Percentiles rank a stretch among this genome's conserved stretches.
These are phyloP conservation scores for Monoplex corrugatus DNA, from an alignment of 2,888 invertebrate species.

Conservation along the genomic window DNA sequence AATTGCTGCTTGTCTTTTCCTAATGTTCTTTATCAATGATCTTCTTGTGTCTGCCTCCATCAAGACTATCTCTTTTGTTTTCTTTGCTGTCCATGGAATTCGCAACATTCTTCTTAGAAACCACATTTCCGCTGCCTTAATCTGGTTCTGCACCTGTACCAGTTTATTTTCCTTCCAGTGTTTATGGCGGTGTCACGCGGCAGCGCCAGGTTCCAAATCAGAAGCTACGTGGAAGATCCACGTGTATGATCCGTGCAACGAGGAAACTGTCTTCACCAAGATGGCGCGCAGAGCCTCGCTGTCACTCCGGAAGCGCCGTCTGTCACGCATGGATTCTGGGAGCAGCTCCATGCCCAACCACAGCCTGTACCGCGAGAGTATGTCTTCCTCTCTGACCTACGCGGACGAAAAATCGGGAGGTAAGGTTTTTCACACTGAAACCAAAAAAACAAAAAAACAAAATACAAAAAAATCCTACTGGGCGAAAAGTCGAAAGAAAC, in stretches of 20 bases:
- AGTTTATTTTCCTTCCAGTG: too few species aligned
- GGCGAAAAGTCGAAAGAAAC: too few species aligned
- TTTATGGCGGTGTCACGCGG: conserved; percentile 90
- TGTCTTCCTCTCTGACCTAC: conserved; percentile 67
- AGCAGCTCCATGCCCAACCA: conserved; percentile 50
- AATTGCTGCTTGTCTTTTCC: too few species aligned
- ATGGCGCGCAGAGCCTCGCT: conserved; percentile 73
- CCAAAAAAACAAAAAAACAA: too few species aligned
- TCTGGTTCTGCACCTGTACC: too few species aligned
- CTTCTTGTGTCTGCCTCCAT: neutral
- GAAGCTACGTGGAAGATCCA: conserved; percentile 89
- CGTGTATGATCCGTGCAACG: conserved; percentile 61
- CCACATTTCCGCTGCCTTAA: too few species aligned
- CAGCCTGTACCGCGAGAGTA: conserved; percentile 67
- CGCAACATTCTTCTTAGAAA: too few species aligned
- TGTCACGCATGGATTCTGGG: conserved; percentile 80
- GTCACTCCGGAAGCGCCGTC: conserved; percentile 83
- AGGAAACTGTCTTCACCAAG: conserved; percentile 65
- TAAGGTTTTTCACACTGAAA: too few species aligned
- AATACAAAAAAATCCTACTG: too few species aligned
- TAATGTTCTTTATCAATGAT: neutral
- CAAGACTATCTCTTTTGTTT: neutral
- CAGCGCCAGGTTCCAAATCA: conserved; percentile 88
- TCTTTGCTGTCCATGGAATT: neutral
- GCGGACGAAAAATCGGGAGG: conserved; percentile 63